Base-by-base conservation (phyloP, 2,113 vertebrate genomes). In the Ageneiosus marmoratus region DNA sequence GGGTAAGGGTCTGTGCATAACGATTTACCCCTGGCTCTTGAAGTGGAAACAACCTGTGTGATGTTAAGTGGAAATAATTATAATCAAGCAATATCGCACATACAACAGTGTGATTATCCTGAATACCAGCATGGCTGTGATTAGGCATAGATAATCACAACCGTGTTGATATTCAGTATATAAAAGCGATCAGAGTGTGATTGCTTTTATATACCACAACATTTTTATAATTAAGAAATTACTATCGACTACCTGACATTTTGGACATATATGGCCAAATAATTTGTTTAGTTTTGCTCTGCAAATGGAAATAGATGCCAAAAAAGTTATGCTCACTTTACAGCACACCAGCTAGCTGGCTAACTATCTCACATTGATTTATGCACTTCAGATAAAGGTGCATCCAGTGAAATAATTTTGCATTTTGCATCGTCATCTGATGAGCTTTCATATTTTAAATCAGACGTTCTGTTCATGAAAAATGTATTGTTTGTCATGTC, bases 31-130 rank as follows among this genome's bases (percentile, higher is more conserved):
- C 97, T 0, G 82, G 90, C 27, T 98, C 97, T 72, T 95, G 94
- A 80, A 97, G 92, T 48, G 97, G 97, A 88, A 99, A 99, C 5
- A 98, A 88, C 97, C 97, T 99, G 85, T 1, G 80, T 86, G 55
- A 77, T n/a, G 32, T 15, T 27, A 53, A 76, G 20, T 34, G 34
- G 48, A 6, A 50, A 11, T 29, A 0, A 53, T 27, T 53, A 58
- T 6, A 41, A 77, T 53, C 50, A 50, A 51, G 48, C 13, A 58
- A 27, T 12, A 62, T 32, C 27, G 24, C 4, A 15, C n/a, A 32
- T 13, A 62, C 13, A 62, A 58, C 1, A 58, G 55, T 58, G 55
- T 15, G 13, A 12, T 50, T 56, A 56, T 56, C 0, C 20, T 58
- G 24, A n/a, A 62, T 62, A 60, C 44, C 7, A 46, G 7, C 44